Evolutionary conservation across 1,140 invertebrate species (phyloP), one percentile per base, ranked within the genome.

Genomic region (Macrotrachela quadricornifera): DNA sequence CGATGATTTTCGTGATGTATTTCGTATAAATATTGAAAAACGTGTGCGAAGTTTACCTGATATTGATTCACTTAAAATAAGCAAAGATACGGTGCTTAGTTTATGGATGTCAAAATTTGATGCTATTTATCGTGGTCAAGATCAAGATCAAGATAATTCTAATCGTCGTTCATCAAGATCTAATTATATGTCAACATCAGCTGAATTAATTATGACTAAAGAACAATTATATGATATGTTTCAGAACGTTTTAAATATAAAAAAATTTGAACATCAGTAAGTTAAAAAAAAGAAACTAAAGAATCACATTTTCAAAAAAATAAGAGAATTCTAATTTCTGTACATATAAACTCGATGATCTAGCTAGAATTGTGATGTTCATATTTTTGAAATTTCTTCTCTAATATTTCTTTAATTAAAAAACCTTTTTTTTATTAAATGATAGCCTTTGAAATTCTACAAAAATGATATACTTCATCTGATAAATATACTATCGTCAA

Each of bases 41-140:
- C 75, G 87, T 71, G 85, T 95, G 59, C 80, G 84, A 70, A 91
- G 85, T 65, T 77, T 97, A 62, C 91, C 92, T 58, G 91, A 97
- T 77, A 95, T 96, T 65, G 91, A 99, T 73, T 92, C 92, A 55
- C 73, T 97, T 57, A 30, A 30, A 30, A 30, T 30, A 30, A 95
- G 87, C 72, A 99, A 99, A 76, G 92, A 97, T 73, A 95, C 91
- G 47, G 90, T 97, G 18, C 73, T 96, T 60, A 91, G 86, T 49
- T 94, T 90, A 47, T 99, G 92, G 92, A 83, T 99, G 78, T 85
- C 87, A 39, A 99, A 97, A 74, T 96, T 95, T 71, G 94, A 99
- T 74, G 86, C 86, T 67, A 96, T 99, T 64, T 82, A 94, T 65
- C 90, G 92, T 73, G 87, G 87, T 69, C 64, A 68, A 37, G 66